Conservation (phyloP, 2,797 vertebrate species). For the Karalla daura region DNA sequence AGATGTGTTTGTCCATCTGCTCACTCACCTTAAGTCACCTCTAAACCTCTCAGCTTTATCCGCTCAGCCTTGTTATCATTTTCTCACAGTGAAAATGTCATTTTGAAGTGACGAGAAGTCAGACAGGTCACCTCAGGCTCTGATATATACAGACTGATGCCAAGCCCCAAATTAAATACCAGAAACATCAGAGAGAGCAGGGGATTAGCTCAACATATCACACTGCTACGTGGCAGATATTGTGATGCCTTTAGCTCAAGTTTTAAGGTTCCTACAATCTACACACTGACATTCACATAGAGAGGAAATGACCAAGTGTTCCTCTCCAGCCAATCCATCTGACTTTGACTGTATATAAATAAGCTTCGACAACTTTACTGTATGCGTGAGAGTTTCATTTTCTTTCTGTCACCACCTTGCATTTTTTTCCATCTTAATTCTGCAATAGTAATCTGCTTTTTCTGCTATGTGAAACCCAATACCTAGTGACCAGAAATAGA, state of each 20-base stretch:
- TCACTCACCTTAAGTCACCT: neutral
- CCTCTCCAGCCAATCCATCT: slow-evolving; percentile 8
- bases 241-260: neutral
- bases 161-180: slow-evolving; percentile 12
- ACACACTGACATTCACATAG: neutral
- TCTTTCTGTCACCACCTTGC: slow-evolving; percentile 28
- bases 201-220: neutral
- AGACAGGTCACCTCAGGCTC: neutral
- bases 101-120: slow-evolving; percentile 11
- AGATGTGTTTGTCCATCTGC: neutral
- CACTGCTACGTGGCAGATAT: slow-evolving; percentile 4
- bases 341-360: slow-evolving; percentile 37
- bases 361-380: slow-evolving; percentile 35
- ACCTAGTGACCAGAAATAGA: slow-evolving; percentile 12
- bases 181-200: slow-evolving; percentile 24
- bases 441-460: slow-evolving; percentile 20
- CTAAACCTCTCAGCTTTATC: neutral
- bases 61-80: slow-evolving; percentile 1
- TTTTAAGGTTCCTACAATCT: slow-evolving; percentile 12
- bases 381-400: slow-evolving; percentile 35
- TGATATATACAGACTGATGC: slow-evolving; percentile 10
- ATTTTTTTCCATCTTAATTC: slow-evolving; percentile 44
- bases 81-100: slow-evolving; percentile 6
- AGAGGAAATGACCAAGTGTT: slow-evolving; percentile 3
- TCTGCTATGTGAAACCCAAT: slow-evolving; percentile 8